These are phyloP conservation scores for Drosophila malerkotliana DNA, from an alignment of 1,140 invertebrate genomes.

Conservation along the genomic window DNA sequence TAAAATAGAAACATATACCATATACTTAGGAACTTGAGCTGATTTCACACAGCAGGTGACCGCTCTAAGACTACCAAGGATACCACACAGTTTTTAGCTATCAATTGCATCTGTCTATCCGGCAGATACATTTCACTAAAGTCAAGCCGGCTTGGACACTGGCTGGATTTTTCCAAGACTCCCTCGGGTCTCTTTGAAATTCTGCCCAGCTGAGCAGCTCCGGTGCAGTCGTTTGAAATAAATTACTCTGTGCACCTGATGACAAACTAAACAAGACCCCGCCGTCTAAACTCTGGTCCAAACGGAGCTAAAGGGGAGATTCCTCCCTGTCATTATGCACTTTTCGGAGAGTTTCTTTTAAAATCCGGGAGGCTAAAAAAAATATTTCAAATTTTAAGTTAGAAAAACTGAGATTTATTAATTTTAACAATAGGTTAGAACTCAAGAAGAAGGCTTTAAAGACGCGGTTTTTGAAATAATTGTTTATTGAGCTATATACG, in stretches of 20 bases:
- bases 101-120: constrained; percentile 49
- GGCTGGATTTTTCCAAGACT: constrained; percentile 25
- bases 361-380: too few relatives aligned
- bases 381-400: neutral
- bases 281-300: constrained; percentile 26
- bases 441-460: too few relatives aligned
- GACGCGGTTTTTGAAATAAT: too few relatives aligned
- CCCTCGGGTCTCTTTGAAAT: constrained; percentile 11
- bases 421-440: too few relatives aligned
- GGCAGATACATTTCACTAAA: constrained; percentile 72
- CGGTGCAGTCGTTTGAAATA: constrained; percentile 74
- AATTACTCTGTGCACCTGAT: constrained; percentile 80
- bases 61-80: constrained; percentile 24
- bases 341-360: neutral
- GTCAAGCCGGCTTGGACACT: constrained; percentile 50
- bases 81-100: constrained; percentile 35
- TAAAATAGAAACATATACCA: constrained; percentile 5
- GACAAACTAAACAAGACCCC: constrained; percentile 61
- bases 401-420: neutral
- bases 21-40: constrained; percentile 59
- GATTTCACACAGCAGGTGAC: constrained; percentile 69
- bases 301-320: neutral
- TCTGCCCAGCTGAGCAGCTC: constrained; percentile 28
- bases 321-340: neutral
- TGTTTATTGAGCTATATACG: too few relatives aligned